Percentiles rank a stretch among this genome's conserved stretches.
Conservation (phyloP, 2,113 vertebrate genomes). For the Suncus etruscus region DNA sequence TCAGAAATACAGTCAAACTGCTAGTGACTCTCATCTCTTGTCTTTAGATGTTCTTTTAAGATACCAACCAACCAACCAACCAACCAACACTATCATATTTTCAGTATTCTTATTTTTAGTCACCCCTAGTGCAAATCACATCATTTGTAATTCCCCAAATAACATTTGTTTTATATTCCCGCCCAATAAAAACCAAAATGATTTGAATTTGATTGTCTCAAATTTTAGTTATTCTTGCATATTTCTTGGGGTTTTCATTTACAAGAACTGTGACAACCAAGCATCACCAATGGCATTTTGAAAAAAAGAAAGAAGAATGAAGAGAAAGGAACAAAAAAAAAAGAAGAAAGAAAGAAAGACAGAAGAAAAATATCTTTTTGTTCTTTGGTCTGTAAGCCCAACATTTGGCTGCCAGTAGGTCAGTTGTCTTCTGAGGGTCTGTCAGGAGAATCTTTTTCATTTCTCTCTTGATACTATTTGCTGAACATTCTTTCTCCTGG, state of each 20-base stretch:
- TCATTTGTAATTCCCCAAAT: background rate
- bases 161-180: background rate
- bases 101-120: constrained; percentile 25
- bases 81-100: background rate
- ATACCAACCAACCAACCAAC: background rate
- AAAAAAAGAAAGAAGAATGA: background rate
- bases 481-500: background rate
- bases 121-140: no score
- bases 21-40: background rate
- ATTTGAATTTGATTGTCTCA: constrained; percentile 19
- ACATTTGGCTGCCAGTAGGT: background rate
- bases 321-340: no score
- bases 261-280: background rate
- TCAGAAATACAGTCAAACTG: background rate
- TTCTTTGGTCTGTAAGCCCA: background rate
- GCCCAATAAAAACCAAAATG: background rate
- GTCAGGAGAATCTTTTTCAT: background rate
- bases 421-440: background rate
- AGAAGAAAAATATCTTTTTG: background rate
- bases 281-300: background rate
- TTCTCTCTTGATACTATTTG: background rate
- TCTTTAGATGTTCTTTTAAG: constrained; percentile 20
- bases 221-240: background rate
- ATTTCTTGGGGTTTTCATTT: background rate
- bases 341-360: background rate